Base-by-base conservation (phyloP, 2,888 invertebrate genomes). In the Theretra japonica region DNA sequence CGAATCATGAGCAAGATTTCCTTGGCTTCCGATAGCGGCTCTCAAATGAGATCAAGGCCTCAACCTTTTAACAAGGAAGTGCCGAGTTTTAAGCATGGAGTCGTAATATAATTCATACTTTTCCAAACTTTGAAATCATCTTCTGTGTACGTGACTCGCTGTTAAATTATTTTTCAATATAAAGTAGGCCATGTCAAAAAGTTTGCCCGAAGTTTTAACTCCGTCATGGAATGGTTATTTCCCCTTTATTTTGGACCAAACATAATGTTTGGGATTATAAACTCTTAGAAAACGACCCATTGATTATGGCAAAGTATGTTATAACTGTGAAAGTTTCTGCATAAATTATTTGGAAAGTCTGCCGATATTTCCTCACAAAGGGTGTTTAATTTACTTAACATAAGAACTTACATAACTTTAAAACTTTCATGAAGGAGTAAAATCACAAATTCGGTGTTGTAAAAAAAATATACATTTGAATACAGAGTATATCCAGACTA, bases 121-220 rank as follows among this genome's bases (percentile, higher is more conserved):
- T 41, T 21, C 48, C 7, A 23, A 48, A 65, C 48, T 65, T 65
- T 41, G 23, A 17, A 33, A 6, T 41, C 41, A 48, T 23, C 23
- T 41, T 65, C 48, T 48, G 23, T 41, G 62, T 48, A 65, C 65
- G 65, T 65, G 65, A 65, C 75, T 70, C 74, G 57, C 25, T 68
- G 70, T 73, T 75, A 25, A 65, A 65, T 65, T 48, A 65, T 65
- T 65, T 65, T 65, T 65, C 15, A 65, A 23, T 65, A 65, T 41
- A 23, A 65, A 65, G 65, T 65, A 48, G 65, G 23, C 23, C 65
- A 23, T 23, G 6, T 65, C 17, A 41, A 48, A 65, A 58, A 48
- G 15, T 65, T 65, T 48, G 23, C 6, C 11, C 21, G 15, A 41
- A 23, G 48, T 21, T 28, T 28, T 5, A 5, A 28, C 28, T 28